Evolutionary conservation across 2,797 vertebrate genomes (phyloP).

Genomic region (Micromesistius poutassou): DNA sequence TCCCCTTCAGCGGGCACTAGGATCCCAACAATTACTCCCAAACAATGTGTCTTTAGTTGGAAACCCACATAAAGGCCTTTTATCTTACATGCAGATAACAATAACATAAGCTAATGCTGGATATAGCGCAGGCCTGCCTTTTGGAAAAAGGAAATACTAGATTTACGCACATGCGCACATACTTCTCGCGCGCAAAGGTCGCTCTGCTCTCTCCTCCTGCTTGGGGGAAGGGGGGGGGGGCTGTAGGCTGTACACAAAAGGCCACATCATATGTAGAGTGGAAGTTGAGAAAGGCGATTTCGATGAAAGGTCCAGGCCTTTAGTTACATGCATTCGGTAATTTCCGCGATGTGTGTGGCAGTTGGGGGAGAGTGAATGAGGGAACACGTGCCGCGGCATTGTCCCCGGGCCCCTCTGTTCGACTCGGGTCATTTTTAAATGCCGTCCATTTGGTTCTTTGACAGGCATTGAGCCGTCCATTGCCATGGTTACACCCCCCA

Average conservation of each 20-base stretch:
- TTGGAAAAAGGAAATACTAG: background rate
- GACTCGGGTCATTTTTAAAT: slow-evolving; percentile 35
- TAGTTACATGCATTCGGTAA: background rate
- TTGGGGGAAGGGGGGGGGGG: too few relatives aligned
- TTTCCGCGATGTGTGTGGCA: slow-evolving; percentile 4
- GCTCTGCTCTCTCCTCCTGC: too few relatives aligned
- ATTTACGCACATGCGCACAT: too few relatives aligned
- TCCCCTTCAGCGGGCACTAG: slow-evolving; percentile 6
- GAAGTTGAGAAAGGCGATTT: background rate
- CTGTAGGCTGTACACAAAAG: too few relatives aligned
- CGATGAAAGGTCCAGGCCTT: background rate
- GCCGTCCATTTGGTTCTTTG: slow-evolving; percentile 27
- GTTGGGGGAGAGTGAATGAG: slow-evolving; percentile 17
- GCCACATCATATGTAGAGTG: background rate
- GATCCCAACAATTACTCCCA: background rate
- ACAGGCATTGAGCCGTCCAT: slow-evolving; percentile 36
- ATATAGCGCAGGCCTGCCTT: background rate
- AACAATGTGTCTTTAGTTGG: background rate
- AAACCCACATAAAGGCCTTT: background rate
- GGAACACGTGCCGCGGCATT: slow-evolving; percentile 45
- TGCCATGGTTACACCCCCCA: slow-evolving; percentile 34
- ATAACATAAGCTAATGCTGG: background rate
- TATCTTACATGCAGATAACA: background rate
- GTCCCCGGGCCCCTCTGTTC: slow-evolving; percentile 36
- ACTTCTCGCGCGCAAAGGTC: too few relatives aligned